phyloP scores from a whole-genome alignment of 2,113 vertebrate species.

The Gobiocypris rarus region DNA sequence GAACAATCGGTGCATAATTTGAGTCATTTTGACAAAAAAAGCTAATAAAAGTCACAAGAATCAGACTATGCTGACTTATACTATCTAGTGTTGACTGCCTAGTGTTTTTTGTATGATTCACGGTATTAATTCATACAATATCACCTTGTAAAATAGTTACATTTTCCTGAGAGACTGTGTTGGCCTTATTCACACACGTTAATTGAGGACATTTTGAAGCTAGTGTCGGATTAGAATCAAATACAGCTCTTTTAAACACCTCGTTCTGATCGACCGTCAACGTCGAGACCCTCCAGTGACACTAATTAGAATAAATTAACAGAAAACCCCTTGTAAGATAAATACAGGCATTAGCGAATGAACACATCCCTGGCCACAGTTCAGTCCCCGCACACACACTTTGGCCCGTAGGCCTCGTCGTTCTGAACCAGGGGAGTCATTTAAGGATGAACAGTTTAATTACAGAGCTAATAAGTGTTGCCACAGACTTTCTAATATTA shows the following conservation, averaged over 20 bases:
- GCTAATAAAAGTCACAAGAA: neutral
- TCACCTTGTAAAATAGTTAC: too few species aligned
- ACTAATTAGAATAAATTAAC: constrained; percentile 41
- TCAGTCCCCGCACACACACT: constrained; percentile 20
- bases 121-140: too few species aligned
- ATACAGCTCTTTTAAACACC: constrained; percentile 17
- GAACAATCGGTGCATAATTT: neutral
- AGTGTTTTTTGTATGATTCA: too few species aligned
- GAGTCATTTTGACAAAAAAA: neutral
- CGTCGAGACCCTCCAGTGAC: constrained; percentile 11
- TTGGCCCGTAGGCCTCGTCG: constrained; percentile 36
- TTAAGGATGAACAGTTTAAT: constrained; percentile 50
- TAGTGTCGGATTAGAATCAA: neutral
- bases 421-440: constrained; percentile 39
- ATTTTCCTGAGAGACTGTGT: too few species aligned
- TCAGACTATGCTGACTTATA: neutral
- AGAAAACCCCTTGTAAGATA: constrained; percentile 39
- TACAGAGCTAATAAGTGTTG: constrained; percentile 51
- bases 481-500: constrained; percentile 44
- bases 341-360: constrained; percentile 34
- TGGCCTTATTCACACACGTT: neutral
- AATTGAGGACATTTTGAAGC: neutral
- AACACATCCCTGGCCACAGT: constrained; percentile 37
- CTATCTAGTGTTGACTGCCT: too few species aligned
- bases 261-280: constrained; percentile 6